Base-by-base conservation (phyloP, 2,797 vertebrate genomes). In the Pipistrellus nathusii region DNA sequence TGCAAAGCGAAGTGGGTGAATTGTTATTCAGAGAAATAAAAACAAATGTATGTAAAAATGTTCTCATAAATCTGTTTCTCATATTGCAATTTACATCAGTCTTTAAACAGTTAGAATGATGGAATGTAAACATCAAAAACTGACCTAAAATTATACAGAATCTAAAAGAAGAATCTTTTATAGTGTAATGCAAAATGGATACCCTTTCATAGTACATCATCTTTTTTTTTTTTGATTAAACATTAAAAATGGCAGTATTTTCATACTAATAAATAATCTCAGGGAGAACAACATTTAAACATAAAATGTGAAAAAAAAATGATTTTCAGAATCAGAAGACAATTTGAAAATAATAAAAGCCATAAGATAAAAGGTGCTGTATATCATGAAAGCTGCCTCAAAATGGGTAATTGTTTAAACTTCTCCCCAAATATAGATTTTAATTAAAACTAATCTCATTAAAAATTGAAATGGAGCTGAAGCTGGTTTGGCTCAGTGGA, bases 1-100 rank as follows among this genome's bases (percentile, higher is more conserved):
- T 86, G 38, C 18, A 81, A 96, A 94, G 32, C 15, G 68, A 93
- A 95, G 57, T 86, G 71, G 91, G 92, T 59, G 71, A 91, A 94
- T 73, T 89, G 66, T 92, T 96, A 84, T 81, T 87, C 78, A 57
- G 66, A 81, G 69, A 96, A 94, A 90, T 88, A 20, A 77, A 92
- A 96, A 27, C 25, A 59, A 92, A 93, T 76, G 17, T 77, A 44
- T 85, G 76, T 94, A 41, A 68, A 90, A 78, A 30, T 68, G 11
- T 93, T 25, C 14, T 18, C 83, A 89, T 91, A 94, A 94, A 92
- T 95, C 53, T 81, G 46, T 53, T 81, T 23, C 6, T 53, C 17
- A 91, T 25, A 85, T 85, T 94, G 20, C 14, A 80, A 38, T 93
- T 94, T 93, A 71, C 15, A 94, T 44, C 48, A 66, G 23, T 21